A percentile compares a stretch with the other conserved stretches of the same genome.
These are phyloP conservation scores for Pogonophryne albipinna DNA, from an alignment of 2,797 vertebrate species.

Conservation along the genomic window DNA sequence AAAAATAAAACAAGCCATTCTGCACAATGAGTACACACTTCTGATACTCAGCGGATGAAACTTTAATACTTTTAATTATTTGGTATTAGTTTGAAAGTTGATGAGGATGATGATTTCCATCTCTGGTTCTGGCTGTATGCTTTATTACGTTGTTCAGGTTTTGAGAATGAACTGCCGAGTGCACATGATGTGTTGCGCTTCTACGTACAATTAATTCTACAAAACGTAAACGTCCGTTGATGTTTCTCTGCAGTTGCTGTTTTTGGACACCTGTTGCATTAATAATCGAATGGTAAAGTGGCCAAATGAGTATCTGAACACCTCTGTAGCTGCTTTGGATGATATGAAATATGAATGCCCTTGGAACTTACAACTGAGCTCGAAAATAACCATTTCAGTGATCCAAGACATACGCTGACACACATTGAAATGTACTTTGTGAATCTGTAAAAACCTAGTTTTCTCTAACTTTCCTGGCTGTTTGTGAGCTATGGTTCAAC, in stretches of 20 bases:
- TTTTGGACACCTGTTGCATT: not conserved
- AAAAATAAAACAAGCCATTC: too few relatives aligned
- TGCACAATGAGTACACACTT: too few relatives aligned
- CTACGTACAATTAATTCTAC: not conserved
- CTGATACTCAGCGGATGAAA: too few relatives aligned
- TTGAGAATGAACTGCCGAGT: not conserved
- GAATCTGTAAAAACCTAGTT: not conserved
- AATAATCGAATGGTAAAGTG: not conserved
- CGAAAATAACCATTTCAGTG: slow-evolving; percentile 22
- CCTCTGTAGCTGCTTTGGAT: not conserved
- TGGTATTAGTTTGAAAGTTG: too few relatives aligned
- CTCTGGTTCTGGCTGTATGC: too few relatives aligned
- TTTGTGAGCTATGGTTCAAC: slow-evolving; percentile 20
- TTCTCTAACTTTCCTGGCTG: not conserved
- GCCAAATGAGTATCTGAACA: slow-evolving; percentile 19
- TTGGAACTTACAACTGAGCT: slow-evolving; percentile 9
- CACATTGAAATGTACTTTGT: slow-evolving; percentile 4
- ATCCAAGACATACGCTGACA: slow-evolving; percentile 13
- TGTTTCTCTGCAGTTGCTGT: slow-evolving; percentile 2
- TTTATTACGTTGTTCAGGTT: too few relatives aligned
- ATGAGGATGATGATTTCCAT: too few relatives aligned
- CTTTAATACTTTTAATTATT: too few relatives aligned
- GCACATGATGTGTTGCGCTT: not conserved
- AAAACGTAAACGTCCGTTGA: not conserved
- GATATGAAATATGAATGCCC: slow-evolving; percentile 3